Percentiles rank a stretch among this genome's conserved stretches.
Evolutionary conservation across 2,888 invertebrate species (phyloP).

Genomic region (Nymphalis c-album): DNA sequence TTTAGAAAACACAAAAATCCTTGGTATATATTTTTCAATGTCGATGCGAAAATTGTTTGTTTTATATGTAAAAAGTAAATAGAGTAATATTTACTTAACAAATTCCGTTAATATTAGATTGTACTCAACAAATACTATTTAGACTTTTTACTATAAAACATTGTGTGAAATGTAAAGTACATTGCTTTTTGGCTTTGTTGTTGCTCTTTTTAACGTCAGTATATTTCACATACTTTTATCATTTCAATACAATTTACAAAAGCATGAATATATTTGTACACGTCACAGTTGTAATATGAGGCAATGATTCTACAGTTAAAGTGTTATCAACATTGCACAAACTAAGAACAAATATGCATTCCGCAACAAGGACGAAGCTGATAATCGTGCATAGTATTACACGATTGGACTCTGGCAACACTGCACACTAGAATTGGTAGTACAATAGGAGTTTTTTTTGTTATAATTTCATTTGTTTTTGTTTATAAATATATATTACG

Average conservation of each 20-base stretch:
- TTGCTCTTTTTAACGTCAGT: too few species aligned
- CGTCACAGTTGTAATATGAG: not conserved
- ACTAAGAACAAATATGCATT: constrained; percentile 29
- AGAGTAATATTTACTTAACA: too few species aligned
- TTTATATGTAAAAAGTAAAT: not conserved
- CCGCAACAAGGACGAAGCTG: constrained; percentile 27
- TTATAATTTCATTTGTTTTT: too few species aligned
- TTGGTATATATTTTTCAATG: constrained; percentile 25
- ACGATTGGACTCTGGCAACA: constrained; percentile 10
- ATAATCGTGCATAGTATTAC: constrained; percentile 16
- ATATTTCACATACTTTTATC: too few species aligned
- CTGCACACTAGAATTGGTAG: not conserved
- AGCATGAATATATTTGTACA: not conserved
- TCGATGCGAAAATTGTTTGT: constrained; percentile 12
- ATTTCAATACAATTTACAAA: not conserved
- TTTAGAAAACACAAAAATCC: constrained; percentile 30
- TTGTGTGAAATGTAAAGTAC: too few species aligned
- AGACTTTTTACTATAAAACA: too few species aligned
- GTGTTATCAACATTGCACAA: constrained; percentile 21
- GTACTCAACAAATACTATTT: too few species aligned
- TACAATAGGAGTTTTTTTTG: too few species aligned
- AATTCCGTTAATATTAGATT: too few species aligned
- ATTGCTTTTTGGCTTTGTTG: too few species aligned
- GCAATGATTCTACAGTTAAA: constrained; percentile 10
- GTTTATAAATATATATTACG: too few species aligned